Base-by-base conservation (phyloP, 2,113 vertebrate species). In the Equus przewalskii region DNA sequence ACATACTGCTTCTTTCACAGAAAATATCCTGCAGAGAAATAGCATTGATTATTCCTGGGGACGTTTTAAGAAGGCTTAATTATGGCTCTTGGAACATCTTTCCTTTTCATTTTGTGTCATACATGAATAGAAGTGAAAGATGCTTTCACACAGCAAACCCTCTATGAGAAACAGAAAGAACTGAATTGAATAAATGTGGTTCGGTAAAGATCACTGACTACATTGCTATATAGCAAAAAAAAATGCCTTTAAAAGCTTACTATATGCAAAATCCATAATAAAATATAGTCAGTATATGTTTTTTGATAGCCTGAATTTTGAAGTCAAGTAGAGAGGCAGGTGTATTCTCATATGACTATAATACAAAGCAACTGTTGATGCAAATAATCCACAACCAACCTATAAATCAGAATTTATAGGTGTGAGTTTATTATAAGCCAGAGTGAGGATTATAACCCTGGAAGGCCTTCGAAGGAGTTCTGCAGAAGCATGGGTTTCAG, bases 31-130 rank as follows among this genome's bases (percentile, higher is more conserved):
- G 62, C 13, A 22, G 86, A 95, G 92, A 81, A 96, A 51, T 33
- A 13, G 46, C 72, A 89, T 85, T 95, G 87, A 92, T 96, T 95
- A 96, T 70, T 95, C 84, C 76, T 82, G 67, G 72, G 24, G 67
- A 98, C 62, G 64, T 79, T 95, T 92, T 92, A 90, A 89, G 88
- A 92, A 96, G 33, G 44, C 60, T 94, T 97, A 96, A 96, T 96
- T 75, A 87, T 21, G 67, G 86, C 33, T 96, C 82, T 94, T 89
- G 8, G 49, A 97, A 93, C 72, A 96, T 89, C 72, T 69, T 93
- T 78, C 82, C 26, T 96, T 96, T 93, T 86, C 73, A 70, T 82
- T 97, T 88, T 49, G 10, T 89, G 18, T 44, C 7, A 1, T 56
- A 41, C 72, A 82, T 83, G 85, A 82, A 92, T 46, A 92, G 65